These are phyloP conservation scores for Drosophila oshimai DNA, from an alignment of 1,140 invertebrate species.

Conservation along the genomic window DNA sequence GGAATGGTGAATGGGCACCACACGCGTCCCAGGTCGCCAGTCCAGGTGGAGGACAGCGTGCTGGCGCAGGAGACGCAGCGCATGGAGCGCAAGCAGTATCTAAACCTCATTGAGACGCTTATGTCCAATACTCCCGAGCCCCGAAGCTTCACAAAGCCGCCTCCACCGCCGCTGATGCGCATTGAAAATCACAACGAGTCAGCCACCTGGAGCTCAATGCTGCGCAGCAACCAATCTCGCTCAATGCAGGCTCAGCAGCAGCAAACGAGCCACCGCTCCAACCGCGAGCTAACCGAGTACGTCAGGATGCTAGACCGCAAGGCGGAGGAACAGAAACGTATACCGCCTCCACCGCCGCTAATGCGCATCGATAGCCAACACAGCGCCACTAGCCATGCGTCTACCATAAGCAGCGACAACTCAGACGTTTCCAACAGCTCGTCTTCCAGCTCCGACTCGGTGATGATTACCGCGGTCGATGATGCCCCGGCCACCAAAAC, in stretches of 20 bases:
- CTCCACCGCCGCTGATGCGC: not conserved
- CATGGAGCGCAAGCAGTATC: conserved; percentile 45
- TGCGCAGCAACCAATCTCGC: not conserved
- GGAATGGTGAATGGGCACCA: conserved; percentile 16
- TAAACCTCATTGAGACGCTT: conserved; percentile 32
- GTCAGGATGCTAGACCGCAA: not conserved
- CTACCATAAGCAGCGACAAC: not conserved
- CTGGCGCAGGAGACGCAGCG: conserved; percentile 30
- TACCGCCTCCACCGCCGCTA: not conserved
- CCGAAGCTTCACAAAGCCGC: not conserved
- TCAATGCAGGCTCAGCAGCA: not conserved
- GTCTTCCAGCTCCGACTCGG: too few species aligned
- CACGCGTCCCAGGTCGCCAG: not conserved
- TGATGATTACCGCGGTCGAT: not conserved
- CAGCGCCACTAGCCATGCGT: conserved; percentile 8
- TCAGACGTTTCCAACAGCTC: not conserved
- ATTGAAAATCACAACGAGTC: not conserved
- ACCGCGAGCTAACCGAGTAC: not conserved
- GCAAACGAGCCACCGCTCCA: too few species aligned
- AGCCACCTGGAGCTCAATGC: not conserved
- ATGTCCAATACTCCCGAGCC: not conserved
- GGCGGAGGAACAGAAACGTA: not conserved
- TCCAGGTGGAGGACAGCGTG: conserved; percentile 7
- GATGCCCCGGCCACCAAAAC: not conserved
- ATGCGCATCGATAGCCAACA: not conserved